Evolutionary conservation across 2,888 invertebrate species (phyloP).

Genomic region (Cenopis cana): DNA sequence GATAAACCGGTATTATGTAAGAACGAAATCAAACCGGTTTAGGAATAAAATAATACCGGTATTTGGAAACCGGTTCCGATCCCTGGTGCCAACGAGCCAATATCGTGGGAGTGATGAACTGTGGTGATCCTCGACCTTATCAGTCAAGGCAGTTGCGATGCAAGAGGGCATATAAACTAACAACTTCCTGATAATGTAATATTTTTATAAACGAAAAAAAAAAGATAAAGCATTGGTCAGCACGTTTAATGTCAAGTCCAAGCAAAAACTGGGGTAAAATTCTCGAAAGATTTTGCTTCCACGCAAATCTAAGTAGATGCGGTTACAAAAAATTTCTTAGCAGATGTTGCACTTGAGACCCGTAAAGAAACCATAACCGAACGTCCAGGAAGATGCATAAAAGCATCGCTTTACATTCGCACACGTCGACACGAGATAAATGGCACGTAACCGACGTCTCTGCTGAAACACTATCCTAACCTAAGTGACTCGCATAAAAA

Average conservation of each 20-base stretch:
- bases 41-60: too few species aligned
- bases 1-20: too few species aligned
- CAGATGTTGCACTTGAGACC: slow-evolving; percentile 4
- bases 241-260: background rate
- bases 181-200: background rate
- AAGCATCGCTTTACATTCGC: slow-evolving; percentile 30
- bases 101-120: slow-evolving; percentile 36
- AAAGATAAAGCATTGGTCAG: background rate
- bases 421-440: slow-evolving; percentile 43
- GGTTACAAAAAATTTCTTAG: background rate
- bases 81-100: slow-evolving; percentile 29
- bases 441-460: slow-evolving; percentile 47
- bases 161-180: slow-evolving; percentile 1
- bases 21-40: too few species aligned
- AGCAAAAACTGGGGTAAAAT: background rate
- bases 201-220: too few species aligned
- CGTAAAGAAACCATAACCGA: slow-evolving; percentile 12
- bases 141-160: slow-evolving; percentile 31
- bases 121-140: slow-evolving; percentile 35
- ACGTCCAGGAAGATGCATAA: slow-evolving; percentile 24
- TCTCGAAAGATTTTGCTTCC: background rate
- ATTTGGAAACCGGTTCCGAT: too few species aligned
- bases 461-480: slow-evolving; percentile 48
- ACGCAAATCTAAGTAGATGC: background rate
- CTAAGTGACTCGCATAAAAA: slow-evolving; percentile 46